Base-by-base conservation (phyloP, 2,888 invertebrate species). In the Erynnis tages region DNA sequence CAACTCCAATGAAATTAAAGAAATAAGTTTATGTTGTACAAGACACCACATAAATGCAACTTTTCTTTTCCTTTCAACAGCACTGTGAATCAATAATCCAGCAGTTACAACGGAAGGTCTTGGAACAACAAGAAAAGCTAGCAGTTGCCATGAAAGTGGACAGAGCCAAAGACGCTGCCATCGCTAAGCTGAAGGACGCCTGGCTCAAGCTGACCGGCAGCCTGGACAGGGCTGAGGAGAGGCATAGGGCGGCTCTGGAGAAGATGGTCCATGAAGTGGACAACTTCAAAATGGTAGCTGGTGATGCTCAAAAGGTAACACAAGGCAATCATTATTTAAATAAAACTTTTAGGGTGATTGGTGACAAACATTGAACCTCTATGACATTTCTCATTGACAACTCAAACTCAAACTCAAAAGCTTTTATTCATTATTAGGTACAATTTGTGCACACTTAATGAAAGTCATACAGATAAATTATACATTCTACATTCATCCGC, bases 71-170 rank as follows among this genome's bases (percentile, higher is more conserved):
- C 11, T 1, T 25, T 25, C 11, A 27, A 35, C 69, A 94, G 93
- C 94, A 94, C 67, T 94, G 94, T 64, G 96, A 96, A 79, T 91
- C 92, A 54, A 86, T 94, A 63, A 95, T 96, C 44, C 93, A 94
- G 65, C 91, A 93, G 44, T 78, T 96, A 1, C 96, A 96, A 71
- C 91, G 91, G 61, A 93, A 93, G 60, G 79, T 94, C 43, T 79
- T 96, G 17, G 95, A 96, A 61, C 93, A 94, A 62, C 94, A 96
- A 71, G 94, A 96, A 71, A 93, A 93, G 63, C 73, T 96, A 19
- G 94, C 95, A 0, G 95, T 96, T 0, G 96, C 96, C 0, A 75
- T 95, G 3, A 92, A 93, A 73, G 93, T 96, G 0, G 96, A 96
- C 73, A 91, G 92, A 49, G 91, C 93, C 0, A 96, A 96, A 70